Evolutionary conservation across 2,888 invertebrate species (phyloP).

Genomic region (Dexiosoma caninum): DNA sequence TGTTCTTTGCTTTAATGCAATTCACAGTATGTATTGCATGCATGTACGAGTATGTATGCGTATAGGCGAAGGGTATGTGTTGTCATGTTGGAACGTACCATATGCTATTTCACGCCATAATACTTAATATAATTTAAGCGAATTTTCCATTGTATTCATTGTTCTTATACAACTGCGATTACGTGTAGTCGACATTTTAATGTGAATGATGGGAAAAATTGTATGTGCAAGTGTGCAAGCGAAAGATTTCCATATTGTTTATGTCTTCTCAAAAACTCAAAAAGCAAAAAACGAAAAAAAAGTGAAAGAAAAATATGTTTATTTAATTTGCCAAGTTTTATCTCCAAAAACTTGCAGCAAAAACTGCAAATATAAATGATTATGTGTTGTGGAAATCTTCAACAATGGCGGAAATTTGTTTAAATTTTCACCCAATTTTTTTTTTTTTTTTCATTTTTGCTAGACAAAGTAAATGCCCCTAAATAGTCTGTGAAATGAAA

Average conservation of each 20-base stretch:
- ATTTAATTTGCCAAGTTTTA: conserved; percentile 50
- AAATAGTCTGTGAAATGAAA: background rate
- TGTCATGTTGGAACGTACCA: conserved; percentile 36
- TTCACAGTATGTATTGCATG: background rate
- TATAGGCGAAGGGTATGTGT: background rate
- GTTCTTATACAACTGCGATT: conserved; percentile 6
- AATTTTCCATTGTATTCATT: conserved; percentile 15
- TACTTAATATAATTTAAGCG: conserved; percentile 39
- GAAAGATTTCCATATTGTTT: conserved; percentile 25
- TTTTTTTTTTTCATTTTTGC: background rate
- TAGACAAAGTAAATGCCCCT: background rate
- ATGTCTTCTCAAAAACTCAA: conserved; percentile 19
- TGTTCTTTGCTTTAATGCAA: conserved; percentile 8
- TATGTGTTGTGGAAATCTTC: background rate
- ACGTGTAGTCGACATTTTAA: conserved; percentile 9
- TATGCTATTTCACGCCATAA: conserved; percentile 47
- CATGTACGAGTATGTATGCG: background rate
- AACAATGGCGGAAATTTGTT: conserved; percentile 54
- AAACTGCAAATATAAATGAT: background rate
- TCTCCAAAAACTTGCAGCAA: background rate
- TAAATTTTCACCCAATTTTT: conserved; percentile 22
- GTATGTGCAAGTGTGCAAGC: background rate
- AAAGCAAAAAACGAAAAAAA: too few relatives aligned
- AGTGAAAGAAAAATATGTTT: conserved; percentile 37
- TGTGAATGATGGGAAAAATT: background rate